A percentile compares a stretch with the other conserved stretches of the same genome.
These are phyloP conservation scores for Neosilurus mollespiculum DNA, from an alignment of 2,797 vertebrate genomes.

Conservation along the genomic window DNA sequence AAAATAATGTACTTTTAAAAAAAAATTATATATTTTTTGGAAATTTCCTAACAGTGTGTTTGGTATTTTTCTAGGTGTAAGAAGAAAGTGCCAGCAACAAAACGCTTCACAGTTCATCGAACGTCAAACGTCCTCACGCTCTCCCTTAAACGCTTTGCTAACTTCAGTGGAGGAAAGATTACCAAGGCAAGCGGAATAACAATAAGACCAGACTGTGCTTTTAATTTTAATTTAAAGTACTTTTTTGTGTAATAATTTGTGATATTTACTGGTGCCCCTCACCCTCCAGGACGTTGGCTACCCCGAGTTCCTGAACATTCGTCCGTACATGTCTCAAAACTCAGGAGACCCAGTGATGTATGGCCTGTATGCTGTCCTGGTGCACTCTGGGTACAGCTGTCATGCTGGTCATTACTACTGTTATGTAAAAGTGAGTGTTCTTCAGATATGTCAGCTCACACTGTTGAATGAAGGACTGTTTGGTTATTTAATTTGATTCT, in stretches of 20 bases:
- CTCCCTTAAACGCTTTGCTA: conserved; percentile 92
- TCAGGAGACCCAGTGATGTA: conserved; percentile 86
- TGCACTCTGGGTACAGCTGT: conserved; percentile 93
- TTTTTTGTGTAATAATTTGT: conserved; percentile 2
- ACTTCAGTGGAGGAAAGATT: conserved; percentile 90
- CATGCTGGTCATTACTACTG: conserved; percentile 95
- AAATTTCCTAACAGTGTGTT: neutral
- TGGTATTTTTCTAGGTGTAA: conserved; percentile 78
- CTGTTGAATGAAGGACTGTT: neutral
- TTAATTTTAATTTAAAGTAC: neutral
- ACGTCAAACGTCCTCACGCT: conserved; percentile 90
- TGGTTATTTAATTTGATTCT: neutral
- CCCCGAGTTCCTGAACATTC: conserved; percentile 89
- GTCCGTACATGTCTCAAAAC: conserved; percentile 93
- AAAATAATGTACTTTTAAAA: neutral
- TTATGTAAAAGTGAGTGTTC: conserved; percentile 85
- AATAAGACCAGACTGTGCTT: neutral
- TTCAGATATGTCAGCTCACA: neutral
- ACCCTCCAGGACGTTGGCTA: conserved; percentile 88
- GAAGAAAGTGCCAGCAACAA: conserved; percentile 93
- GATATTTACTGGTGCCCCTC: neutral
- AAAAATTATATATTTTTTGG: neutral
- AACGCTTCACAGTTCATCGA: conserved; percentile 91
- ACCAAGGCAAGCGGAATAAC: conserved; percentile 78
- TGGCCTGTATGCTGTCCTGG: conserved; percentile 89